phyloP scores from a whole-genome alignment of 2,113 vertebrate genomes.

The Oenanthe oenanthe region DNA sequence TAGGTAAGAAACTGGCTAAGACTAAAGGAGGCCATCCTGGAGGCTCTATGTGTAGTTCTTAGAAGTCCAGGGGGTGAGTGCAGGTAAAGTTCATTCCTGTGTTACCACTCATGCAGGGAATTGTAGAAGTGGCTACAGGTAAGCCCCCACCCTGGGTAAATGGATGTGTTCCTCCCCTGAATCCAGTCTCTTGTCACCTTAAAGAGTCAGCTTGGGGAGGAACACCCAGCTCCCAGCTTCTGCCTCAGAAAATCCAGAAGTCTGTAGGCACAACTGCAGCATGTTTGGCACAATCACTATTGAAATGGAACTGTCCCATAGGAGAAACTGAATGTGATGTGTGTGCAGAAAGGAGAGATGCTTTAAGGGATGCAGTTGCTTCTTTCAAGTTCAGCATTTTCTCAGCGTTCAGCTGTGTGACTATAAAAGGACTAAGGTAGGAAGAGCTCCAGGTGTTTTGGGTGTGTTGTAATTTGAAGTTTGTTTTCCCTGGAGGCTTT shows the following conservation, averaged over 20 bases:
- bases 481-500: slow-evolving; percentile 82
- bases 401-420: background rate
- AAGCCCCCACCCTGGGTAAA: background rate
- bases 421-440: background rate
- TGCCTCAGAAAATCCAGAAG: background rate
- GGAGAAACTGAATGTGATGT: no score
- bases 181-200: background rate
- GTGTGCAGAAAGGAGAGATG: no score
- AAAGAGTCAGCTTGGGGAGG: background rate
- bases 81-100: background rate
- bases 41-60: background rate
- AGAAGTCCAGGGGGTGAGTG: background rate
- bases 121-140: background rate
- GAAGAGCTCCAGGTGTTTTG: background rate
- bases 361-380: background rate
- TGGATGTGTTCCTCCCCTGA: background rate
- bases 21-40: background rate
- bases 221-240: background rate
- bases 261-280: background rate
- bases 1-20: background rate
- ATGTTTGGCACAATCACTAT: background rate
- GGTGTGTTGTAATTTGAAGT: slow-evolving; percentile 71
- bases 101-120: accelerated
- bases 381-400: background rate
- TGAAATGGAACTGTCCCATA: background rate